Base-by-base conservation (phyloP, 2,888 invertebrate genomes). In the Pasiphila rectangulata region DNA sequence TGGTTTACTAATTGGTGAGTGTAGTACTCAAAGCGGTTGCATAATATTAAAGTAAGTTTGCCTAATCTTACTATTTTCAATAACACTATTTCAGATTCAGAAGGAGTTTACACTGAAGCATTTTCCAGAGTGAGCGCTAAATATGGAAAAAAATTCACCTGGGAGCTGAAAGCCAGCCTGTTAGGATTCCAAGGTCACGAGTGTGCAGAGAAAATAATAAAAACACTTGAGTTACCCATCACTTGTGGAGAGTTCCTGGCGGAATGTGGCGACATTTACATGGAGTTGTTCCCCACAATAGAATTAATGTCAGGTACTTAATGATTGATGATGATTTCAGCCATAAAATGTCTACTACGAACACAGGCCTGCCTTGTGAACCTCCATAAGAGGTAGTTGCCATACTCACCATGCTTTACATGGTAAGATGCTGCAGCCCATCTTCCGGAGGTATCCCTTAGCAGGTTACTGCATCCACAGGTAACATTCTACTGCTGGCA, bases 101-200 rank as follows among this genome's bases (percentile, higher is more conserved):
- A 96, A 80, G 78, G 72, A 9, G 79, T 95, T 10, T 96, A 96
- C 69, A 93, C 94, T 4, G 81, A 91, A 72, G 93, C 92, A 2
- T 93, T 92, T 63, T 91, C 93, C 70, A 89, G 81, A 60, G 90
- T 95, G 16, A 88, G 93, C 56, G 89, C 90, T 48, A 89, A 89
- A 46, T 95, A 92, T 82, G 94, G 92, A 0, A 94, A 94, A 75
- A 83, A 78, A 4, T 97, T 93, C 72, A 94, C 94, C 0, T 95
- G 94, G 93, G 94, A 95, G 21, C 72, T 95, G 13, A 97, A 97
- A 79, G 78, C 90, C 3, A 84, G 85, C 52, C 70, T 92, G 23
- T 92, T 95, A 90, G 96, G 95, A 1, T 87, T 92, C 45, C 92
- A 92, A 66, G 91, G 91, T 1, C 77, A 73, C 4, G 93, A 93